Evolutionary conservation across 2,888 invertebrate genomes (phyloP).

Genomic region (Parnassius mnemosyne): DNA sequence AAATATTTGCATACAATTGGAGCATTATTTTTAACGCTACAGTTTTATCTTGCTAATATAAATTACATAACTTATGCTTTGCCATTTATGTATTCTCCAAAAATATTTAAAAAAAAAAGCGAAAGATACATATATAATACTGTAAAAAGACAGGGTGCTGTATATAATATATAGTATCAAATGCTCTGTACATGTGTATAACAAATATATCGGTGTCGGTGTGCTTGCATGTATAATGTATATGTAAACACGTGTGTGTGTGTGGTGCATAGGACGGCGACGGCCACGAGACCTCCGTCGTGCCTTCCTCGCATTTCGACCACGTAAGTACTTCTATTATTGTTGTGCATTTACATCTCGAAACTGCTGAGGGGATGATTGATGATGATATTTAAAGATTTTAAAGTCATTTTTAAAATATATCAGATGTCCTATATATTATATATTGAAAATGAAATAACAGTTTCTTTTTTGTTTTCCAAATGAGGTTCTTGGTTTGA

Average conservation of each 20-base stretch:
- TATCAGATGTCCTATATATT: too few relatives aligned
- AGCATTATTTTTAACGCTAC: too few relatives aligned
- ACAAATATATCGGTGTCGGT: constrained; percentile 57
- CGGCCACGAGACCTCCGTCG: constrained; percentile 69
- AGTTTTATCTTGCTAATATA: too few relatives aligned
- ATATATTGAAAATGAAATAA: too few relatives aligned
- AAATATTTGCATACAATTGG: too few relatives aligned
- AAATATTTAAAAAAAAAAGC: constrained; percentile 2
- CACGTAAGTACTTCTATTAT: constrained; percentile 58
- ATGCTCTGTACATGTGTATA: constrained; percentile 43
- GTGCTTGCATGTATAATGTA: constrained; percentile 69
- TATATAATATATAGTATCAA: too few relatives aligned
- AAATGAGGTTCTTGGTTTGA: too few relatives aligned
- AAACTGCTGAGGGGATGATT: background rate
- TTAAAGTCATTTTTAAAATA: too few relatives aligned
- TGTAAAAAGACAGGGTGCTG: background rate
- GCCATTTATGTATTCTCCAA: too few relatives aligned
- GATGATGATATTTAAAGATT: background rate
- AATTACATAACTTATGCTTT: too few relatives aligned
- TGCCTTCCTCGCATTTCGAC: constrained; percentile 67
- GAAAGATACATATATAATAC: constrained; percentile 12
- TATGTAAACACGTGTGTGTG: constrained; percentile 55
- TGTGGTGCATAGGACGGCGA: constrained; percentile 71
- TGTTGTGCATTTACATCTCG: background rate
- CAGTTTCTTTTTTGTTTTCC: too few relatives aligned